Percentiles rank a stretch among this genome's conserved stretches.
Evolutionary conservation across 2,797 vertebrate genomes (phyloP).

Genomic region (Gadopsis bispinosus): DNA sequence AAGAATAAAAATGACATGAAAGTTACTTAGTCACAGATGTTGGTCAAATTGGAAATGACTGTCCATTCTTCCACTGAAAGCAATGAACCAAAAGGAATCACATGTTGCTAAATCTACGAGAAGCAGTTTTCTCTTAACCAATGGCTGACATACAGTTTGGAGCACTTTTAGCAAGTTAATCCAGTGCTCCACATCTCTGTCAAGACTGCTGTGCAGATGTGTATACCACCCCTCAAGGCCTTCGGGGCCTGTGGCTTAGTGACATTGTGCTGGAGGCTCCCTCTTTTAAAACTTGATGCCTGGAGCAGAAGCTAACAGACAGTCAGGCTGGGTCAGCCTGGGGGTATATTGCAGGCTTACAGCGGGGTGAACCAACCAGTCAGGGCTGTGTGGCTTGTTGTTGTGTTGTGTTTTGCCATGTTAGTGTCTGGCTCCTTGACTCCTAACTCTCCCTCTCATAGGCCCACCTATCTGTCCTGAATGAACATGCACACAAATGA

Average conservation of each 20-base stretch:
- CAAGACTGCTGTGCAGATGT: slow-evolving; percentile 34
- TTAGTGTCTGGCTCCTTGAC: slow-evolving; percentile 26
- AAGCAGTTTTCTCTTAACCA: not conserved
- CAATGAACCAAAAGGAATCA: not conserved
- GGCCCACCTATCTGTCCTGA: not conserved
- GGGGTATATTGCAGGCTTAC: slow-evolving; percentile 46
- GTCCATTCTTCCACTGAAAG: not conserved
- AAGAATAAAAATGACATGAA: not conserved
- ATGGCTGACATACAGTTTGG: not conserved
- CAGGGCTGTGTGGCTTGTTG: slow-evolving; percentile 65
- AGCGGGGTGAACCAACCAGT: slow-evolving; percentile 73
- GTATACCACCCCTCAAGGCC: slow-evolving; percentile 23
- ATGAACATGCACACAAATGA: slow-evolving; percentile 19
- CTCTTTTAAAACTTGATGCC: slow-evolving; percentile 79
- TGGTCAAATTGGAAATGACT: not conserved
- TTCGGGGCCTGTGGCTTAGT: slow-evolving; percentile 55
- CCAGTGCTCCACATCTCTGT: slow-evolving; percentile 8
- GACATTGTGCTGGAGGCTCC: slow-evolving; percentile 69
- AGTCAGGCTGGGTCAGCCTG: slow-evolving; percentile 60
- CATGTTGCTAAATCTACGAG: not conserved
- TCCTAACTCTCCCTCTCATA: slow-evolving; percentile 24
- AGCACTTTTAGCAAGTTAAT: not conserved
- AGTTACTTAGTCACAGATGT: not conserved
- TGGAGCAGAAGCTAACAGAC: slow-evolving; percentile 70
- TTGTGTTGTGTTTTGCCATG: slow-evolving; percentile 44